phyloP scores from a whole-genome alignment of 2,797 vertebrate genomes.

The Betta splendens region DNA sequence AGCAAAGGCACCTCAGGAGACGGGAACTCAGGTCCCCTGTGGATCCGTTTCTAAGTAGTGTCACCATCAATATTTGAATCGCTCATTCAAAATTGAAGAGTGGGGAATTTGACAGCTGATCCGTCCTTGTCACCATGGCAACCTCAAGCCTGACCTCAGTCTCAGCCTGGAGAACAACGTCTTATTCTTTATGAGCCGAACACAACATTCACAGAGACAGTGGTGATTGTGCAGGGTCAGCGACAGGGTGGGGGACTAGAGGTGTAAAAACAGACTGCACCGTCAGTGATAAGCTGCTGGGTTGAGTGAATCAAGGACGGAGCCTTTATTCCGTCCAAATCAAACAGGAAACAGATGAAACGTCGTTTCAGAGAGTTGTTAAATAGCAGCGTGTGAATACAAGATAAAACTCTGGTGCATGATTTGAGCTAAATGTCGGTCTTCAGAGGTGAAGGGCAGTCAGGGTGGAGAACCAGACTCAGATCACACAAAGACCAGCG shows the following conservation, averaged over 20 bases:
- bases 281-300: conserved; percentile 6
- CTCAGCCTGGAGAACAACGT: neutral
- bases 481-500: conserved; percentile 53
- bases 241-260: conserved; percentile 40
- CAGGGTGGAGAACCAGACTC: conserved; percentile 1
- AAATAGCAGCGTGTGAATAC: neutral
- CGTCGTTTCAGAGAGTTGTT: neutral
- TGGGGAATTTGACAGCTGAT: conserved; percentile 61
- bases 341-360: too few species aligned
- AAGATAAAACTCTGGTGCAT: conserved; percentile 1
- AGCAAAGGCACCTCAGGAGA: conserved; percentile 49
- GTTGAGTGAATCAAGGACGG: neutral
- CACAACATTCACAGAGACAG: too few species aligned
- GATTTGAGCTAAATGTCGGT: conserved; percentile 3
- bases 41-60: conserved; percentile 67
- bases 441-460: neutral
- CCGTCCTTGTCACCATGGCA: conserved; percentile 21
- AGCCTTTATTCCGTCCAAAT: too few species aligned
- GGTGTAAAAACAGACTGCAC: too few species aligned
- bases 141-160: conserved; percentile 12
- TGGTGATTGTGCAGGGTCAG: conserved; percentile 57
- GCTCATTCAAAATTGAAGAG: conserved; percentile 72
- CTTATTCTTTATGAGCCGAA: neutral
- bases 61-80: conserved; percentile 80
- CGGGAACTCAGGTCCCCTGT: conserved; percentile 30